Conservation (phyloP, 2,888 invertebrate genomes). For the Sarcophaga caerulescens region DNA sequence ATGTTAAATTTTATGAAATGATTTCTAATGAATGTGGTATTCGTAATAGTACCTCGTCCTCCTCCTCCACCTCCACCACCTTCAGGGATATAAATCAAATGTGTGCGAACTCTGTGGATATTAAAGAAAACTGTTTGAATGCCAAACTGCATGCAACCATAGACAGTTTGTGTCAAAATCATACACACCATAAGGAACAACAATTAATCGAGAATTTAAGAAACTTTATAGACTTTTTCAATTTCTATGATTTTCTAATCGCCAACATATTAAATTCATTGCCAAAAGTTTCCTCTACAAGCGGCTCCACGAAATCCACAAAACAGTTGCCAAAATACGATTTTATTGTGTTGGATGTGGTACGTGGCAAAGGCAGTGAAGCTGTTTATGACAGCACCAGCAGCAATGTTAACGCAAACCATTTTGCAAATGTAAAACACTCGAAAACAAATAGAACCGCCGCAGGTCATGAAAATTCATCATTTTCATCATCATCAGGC, state of each 20-base stretch:
- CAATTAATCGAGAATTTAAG: slow-evolving; percentile 73
- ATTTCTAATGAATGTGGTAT: not conserved
- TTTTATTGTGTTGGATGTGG: slow-evolving; percentile 80
- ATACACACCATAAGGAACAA: slow-evolving; percentile 38
- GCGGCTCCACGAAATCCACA: slow-evolving; percentile 16
- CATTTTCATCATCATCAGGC: slow-evolving; percentile 51
- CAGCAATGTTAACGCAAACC: slow-evolving; percentile 25
- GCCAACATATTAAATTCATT: slow-evolving; percentile 68
- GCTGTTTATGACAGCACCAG: slow-evolving; percentile 58
- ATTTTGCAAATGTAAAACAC: not conserved
- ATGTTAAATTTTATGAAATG: not conserved
- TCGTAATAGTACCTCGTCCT: too few species aligned
- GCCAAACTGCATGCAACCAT: not conserved
- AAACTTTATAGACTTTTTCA: slow-evolving; percentile 79
- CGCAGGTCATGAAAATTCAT: slow-evolving; percentile 14
- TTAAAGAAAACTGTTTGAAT: slow-evolving; percentile 46
- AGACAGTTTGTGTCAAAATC: slow-evolving; percentile 60
- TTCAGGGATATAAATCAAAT: slow-evolving; percentile 54
- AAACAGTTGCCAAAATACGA: slow-evolving; percentile 76
- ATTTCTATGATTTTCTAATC: slow-evolving; percentile 80
- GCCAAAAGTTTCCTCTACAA: slow-evolving; percentile 14
- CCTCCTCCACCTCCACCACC: too few species aligned
- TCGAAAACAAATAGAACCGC: slow-evolving; percentile 9
- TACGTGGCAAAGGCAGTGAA: slow-evolving; percentile 66
- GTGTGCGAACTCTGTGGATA: slow-evolving; percentile 56